These are phyloP conservation scores for Microctonus aethiopoides DNA, from an alignment of 2,888 invertebrate species.

Conservation along the genomic window DNA sequence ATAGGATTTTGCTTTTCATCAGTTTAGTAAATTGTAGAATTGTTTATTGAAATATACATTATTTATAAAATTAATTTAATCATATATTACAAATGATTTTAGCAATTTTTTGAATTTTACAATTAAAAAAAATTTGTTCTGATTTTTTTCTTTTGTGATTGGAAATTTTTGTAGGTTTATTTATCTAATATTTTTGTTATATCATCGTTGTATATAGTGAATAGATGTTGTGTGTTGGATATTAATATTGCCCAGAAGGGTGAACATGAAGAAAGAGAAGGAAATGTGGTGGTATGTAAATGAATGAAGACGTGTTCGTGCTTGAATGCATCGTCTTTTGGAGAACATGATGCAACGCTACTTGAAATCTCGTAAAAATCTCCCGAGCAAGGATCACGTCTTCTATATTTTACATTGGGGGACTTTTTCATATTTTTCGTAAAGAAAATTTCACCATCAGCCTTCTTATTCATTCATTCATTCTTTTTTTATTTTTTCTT, in stretches of 20 bases:
- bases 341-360: constrained; percentile 5
- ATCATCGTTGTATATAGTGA: too few relatives aligned
- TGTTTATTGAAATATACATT: too few relatives aligned
- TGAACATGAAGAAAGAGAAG: neutral
- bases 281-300: neutral
- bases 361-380: constrained; percentile 28
- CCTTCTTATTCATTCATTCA: neutral
- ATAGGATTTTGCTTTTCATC: too few relatives aligned
- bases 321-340: neutral
- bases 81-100: too few relatives aligned
- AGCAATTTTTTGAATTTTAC: too few relatives aligned
- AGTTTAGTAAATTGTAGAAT: too few relatives aligned
- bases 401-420: constrained; percentile 14
- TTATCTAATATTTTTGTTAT: too few relatives aligned
- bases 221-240: constrained; percentile 4
- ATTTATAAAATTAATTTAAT: too few relatives aligned
- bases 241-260: constrained; percentile 8
- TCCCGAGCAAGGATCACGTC: constrained; percentile 4
- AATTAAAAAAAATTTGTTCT: too few relatives aligned
- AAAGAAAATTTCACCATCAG: constrained; percentile 17
- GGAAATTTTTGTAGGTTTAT: too few relatives aligned
- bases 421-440: constrained; percentile 15
- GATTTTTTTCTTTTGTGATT: too few relatives aligned
- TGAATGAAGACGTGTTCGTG: neutral
- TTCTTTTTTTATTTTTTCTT: neutral